A percentile compares a stretch with the other conserved stretches of the same genome.
Conservation (phyloP, 2,888 invertebrate genomes). For the Cephus sareptanus region DNA sequence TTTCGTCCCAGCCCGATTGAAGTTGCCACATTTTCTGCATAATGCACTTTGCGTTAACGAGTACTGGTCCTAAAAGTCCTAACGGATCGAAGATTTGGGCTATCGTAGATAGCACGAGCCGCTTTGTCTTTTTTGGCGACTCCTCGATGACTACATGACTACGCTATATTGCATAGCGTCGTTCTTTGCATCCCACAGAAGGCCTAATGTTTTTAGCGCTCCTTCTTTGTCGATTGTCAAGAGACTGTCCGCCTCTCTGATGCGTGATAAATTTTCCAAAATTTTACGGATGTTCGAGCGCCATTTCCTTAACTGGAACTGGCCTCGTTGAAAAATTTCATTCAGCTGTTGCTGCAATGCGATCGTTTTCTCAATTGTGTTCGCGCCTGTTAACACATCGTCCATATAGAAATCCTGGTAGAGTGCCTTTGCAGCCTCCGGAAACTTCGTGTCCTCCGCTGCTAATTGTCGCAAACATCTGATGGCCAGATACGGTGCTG, state of each 20-base stretch:
- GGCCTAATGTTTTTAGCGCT: slow-evolving; percentile 17
- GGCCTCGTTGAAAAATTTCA: slow-evolving; percentile 1
- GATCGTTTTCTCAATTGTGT: slow-evolving; percentile 3
- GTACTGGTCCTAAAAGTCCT: slow-evolving; percentile 35
- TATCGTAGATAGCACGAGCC: slow-evolving; percentile 27
- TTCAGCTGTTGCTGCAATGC: background rate
- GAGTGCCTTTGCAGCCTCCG: slow-evolving; percentile 13
- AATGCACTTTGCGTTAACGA: slow-evolving; percentile 37
- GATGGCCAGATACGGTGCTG: slow-evolving; percentile 23
- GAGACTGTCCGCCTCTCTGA: background rate
- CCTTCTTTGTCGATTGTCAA: slow-evolving; percentile 4
- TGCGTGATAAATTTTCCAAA: background rate
- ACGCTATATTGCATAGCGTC: slow-evolving; percentile 21
- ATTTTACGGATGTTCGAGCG: background rate
- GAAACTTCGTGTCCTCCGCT: slow-evolving; percentile 17
- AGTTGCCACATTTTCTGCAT: slow-evolving; percentile 40
- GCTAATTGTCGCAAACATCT: slow-evolving; percentile 22
- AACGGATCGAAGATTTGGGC: slow-evolving; percentile 37
- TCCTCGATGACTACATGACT: background rate
- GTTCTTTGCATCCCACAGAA: slow-evolving; percentile 14
- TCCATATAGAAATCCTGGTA: slow-evolving; percentile 26
- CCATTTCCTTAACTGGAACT: background rate
- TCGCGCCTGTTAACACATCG: slow-evolving; percentile 19
- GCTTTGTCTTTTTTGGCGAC: slow-evolving; percentile 22
- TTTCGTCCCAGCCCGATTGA: slow-evolving; percentile 44